These are phyloP conservation scores for Drosophila testacea DNA, from an alignment of 2,888 invertebrate species.

Conservation along the genomic window DNA sequence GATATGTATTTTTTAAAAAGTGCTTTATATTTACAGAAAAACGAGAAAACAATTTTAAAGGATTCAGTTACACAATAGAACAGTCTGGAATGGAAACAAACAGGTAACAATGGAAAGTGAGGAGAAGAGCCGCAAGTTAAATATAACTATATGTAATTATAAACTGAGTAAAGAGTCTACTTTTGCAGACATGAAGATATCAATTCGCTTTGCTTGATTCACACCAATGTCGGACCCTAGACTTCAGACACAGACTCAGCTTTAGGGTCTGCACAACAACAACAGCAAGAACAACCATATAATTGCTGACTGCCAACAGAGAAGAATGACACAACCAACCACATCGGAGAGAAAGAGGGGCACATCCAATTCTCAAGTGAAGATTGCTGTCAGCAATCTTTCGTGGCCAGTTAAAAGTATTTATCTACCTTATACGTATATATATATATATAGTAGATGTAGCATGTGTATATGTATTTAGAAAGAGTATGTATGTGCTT, in stretches of 20 bases:
- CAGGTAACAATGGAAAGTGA: conserved; percentile 6
- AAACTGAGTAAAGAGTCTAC: conserved; percentile 1
- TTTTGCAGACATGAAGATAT: conserved; percentile 34
- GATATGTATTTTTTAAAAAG: no score
- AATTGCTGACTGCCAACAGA: conserved; percentile 53
- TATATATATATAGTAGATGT: background rate
- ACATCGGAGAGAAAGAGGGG: conserved; percentile 1
- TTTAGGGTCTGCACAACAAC: conserved; percentile 21
- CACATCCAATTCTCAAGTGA: conserved; percentile 48
- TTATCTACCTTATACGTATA: conserved; percentile 39
- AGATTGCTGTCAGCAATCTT: conserved; percentile 70
- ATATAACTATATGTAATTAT: conserved; percentile 11
- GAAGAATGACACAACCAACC: conserved; percentile 61
- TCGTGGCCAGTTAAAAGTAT: conserved; percentile 52
- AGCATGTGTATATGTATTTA: background rate
- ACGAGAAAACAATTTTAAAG: background rate
- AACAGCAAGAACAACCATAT: conserved; percentile 15
- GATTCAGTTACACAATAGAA: background rate
- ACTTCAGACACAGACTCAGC: conserved; percentile 9
- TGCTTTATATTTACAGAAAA: no score
- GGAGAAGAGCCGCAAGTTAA: conserved; percentile 1
- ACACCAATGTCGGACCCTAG: conserved; percentile 15
- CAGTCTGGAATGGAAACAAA: no score
- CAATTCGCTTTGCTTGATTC: conserved; percentile 44
- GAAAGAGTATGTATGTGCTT: background rate